Conservation (phyloP, 2,113 vertebrate species). For the Cathartes aura region DNA sequence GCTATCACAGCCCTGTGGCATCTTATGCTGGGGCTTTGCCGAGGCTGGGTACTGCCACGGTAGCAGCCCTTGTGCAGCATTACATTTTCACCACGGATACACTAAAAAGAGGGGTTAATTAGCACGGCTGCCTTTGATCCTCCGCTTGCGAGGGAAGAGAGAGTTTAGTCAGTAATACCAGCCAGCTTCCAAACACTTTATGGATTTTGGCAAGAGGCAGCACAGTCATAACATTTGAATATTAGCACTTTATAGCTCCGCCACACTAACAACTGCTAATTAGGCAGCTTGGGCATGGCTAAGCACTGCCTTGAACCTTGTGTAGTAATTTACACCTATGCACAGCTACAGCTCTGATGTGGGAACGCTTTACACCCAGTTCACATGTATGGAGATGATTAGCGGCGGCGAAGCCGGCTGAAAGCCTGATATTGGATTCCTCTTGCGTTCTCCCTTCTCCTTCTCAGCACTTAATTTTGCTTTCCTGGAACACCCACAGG, state of each 20-base stretch:
- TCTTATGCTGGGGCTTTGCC: background rate
- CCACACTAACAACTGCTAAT: slow-evolving; percentile 70
- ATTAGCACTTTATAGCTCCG: slow-evolving; percentile 59
- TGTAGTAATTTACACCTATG: slow-evolving; percentile 40
- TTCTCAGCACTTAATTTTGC: slow-evolving; percentile 55
- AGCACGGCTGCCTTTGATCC: slow-evolving; percentile 51
- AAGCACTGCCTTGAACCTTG: background rate
- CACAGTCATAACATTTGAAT: slow-evolving; percentile 72
- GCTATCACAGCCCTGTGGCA: background rate
- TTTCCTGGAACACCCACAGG: slow-evolving; percentile 38
- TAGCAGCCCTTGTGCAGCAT: background rate
- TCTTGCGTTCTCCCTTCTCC: background rate
- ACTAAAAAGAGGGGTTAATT: slow-evolving; percentile 29
- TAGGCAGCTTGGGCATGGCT: slow-evolving; percentile 45
- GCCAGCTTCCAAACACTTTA: slow-evolving; percentile 58
- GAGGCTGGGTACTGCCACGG: background rate
- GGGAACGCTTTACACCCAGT: slow-evolving; percentile 16
- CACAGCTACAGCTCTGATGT: background rate
- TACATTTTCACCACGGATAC: background rate
- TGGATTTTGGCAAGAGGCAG: slow-evolving; percentile 72
- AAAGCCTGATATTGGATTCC: slow-evolving; percentile 19
- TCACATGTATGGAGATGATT: background rate
- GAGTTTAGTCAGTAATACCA: slow-evolving; percentile 38
- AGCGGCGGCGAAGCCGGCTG: background rate
- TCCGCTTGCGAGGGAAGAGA: slow-evolving; percentile 48